A percentile compares a stretch with the other conserved stretches of the same genome.
Conservation (phyloP, 2,113 vertebrate species). For the Gobio gobio region DNA sequence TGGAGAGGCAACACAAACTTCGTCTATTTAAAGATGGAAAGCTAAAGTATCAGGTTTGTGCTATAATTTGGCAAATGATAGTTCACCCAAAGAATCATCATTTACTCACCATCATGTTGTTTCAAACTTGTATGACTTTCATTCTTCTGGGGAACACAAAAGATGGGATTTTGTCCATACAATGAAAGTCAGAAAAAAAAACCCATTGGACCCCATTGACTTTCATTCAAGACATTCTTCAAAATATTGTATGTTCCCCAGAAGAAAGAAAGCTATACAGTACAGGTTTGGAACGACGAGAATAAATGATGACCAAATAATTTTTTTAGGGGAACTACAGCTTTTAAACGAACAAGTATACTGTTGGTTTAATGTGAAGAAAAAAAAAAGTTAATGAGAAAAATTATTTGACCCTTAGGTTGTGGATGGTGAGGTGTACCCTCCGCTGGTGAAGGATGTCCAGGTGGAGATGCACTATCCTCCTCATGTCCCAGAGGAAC, state of each 20-base stretch:
- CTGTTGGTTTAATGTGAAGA: not conserved
- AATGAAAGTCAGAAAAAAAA: not conserved
- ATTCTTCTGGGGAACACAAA: not conserved
- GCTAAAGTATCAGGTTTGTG: slow-evolving; percentile 83
- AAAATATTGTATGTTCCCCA: not conserved
- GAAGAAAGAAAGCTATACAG: not conserved
- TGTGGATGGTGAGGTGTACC: slow-evolving; percentile 89
- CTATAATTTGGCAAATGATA: not conserved
- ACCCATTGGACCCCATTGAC: not conserved
- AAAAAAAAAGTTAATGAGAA: not conserved
- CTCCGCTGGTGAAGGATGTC: slow-evolving; percentile 87
- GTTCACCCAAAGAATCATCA: not conserved
- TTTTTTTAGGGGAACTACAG: not conserved
- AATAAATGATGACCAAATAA: not conserved
- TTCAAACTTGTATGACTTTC: not conserved
- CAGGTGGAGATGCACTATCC: slow-evolving; percentile 92
- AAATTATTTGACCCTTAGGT: slow-evolving; percentile 70
- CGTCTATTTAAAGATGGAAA: slow-evolving; percentile 92
- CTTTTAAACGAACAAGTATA: not conserved
- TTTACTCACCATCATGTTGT: not conserved
- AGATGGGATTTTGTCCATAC: not conserved
- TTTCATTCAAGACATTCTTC: not conserved
- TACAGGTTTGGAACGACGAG: not conserved
- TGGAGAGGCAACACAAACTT: slow-evolving; percentile 91
- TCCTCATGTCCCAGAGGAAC: slow-evolving; percentile 83